These are phyloP conservation scores for Pseudocheirus occidentalis DNA, from an alignment of 2,797 vertebrate genomes.

Conservation along the genomic window DNA sequence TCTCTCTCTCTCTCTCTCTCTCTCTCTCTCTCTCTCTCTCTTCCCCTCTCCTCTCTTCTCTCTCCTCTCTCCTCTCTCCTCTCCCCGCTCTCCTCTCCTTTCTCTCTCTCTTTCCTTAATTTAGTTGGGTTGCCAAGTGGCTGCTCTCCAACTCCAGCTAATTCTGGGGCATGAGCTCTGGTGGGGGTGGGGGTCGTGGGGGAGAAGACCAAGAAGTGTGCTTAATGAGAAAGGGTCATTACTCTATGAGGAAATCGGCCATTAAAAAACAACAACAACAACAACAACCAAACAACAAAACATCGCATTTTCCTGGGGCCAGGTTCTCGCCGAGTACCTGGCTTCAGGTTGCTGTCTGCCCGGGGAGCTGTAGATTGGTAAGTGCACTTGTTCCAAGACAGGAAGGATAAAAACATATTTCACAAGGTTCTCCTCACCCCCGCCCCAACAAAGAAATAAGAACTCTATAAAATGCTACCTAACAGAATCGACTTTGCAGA, in stretches of 20 bases:
- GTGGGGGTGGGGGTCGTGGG: neutral
- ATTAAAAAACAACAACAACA: neutral
- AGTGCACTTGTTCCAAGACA: slow-evolving; percentile 56
- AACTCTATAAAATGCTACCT: neutral
- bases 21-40: neutral
- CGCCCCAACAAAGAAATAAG: slow-evolving; percentile 72
- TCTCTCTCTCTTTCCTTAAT: slow-evolving; percentile 52
- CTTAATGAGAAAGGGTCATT: slow-evolving; percentile 1
- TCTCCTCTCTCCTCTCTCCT: neutral
- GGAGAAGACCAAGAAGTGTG: neutral
- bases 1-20: neutral
- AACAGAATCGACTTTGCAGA: slow-evolving; percentile 56
- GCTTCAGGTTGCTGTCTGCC: neutral
- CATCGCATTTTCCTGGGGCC: slow-evolving; percentile 33
- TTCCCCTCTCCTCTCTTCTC: slow-evolving; percentile 20
- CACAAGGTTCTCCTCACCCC: neutral
- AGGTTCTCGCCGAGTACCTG: neutral
- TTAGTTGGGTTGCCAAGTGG: slow-evolving; percentile 75
- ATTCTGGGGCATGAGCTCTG: slow-evolving; percentile 66
- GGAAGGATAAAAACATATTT: slow-evolving; percentile 48
- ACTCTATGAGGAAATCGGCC: neutral
- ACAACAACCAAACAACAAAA: neutral
- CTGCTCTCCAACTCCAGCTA: slow-evolving; percentile 71
- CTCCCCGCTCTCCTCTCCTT: neutral
- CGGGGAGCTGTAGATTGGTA: slow-evolving; percentile 14